Percentiles rank a stretch among this genome's conserved stretches.
Evolutionary conservation across 2,888 invertebrate genomes (phyloP).

Genomic region (Sphaerophoria taeniata): DNA sequence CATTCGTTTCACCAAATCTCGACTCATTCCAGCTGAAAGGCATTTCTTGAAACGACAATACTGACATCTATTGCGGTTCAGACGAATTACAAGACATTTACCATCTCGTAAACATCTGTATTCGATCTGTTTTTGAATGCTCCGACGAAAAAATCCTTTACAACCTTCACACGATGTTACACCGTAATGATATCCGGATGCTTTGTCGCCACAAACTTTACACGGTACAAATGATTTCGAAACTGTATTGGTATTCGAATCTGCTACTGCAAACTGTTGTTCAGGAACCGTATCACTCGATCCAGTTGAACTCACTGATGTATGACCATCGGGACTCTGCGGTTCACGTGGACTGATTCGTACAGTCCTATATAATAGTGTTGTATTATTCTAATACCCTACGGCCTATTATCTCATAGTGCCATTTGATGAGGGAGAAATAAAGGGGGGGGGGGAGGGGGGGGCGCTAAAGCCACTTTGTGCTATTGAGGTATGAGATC

Average conservation of each 20-base stretch:
- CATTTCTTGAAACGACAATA: conserved; percentile 99
- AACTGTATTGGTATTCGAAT: conserved; percentile 90
- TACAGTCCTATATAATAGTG: too few species aligned
- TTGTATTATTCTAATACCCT: too few species aligned
- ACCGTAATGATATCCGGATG: conserved; percentile 96
- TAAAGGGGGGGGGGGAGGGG: too few species aligned
- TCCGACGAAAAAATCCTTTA: conserved; percentile 98
- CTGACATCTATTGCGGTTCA: conserved; percentile 97
- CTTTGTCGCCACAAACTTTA: conserved; percentile 98
- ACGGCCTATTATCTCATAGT: too few species aligned
- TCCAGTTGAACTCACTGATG: conserved; percentile 81
- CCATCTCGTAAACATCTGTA: conserved; percentile 97
- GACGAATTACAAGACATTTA: conserved; percentile 95
- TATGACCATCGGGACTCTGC: conserved; percentile 82
- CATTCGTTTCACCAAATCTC: conserved; percentile 86
- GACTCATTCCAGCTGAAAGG: conserved; percentile 97
- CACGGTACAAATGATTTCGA: conserved; percentile 96
- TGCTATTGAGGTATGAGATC: too few species aligned
- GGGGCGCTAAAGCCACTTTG: too few species aligned
- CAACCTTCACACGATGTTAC: conserved; percentile 99
- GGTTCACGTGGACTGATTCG: conserved; percentile 80
- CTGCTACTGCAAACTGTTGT: conserved; percentile 89
- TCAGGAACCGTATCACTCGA: conserved; percentile 83
- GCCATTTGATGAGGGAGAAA: too few species aligned
- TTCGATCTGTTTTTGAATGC: conserved; percentile 98